Percentiles rank a stretch among this genome's conserved stretches.
Conservation (phyloP, 2,888 invertebrate species). For the Synergus laeviventris region DNA sequence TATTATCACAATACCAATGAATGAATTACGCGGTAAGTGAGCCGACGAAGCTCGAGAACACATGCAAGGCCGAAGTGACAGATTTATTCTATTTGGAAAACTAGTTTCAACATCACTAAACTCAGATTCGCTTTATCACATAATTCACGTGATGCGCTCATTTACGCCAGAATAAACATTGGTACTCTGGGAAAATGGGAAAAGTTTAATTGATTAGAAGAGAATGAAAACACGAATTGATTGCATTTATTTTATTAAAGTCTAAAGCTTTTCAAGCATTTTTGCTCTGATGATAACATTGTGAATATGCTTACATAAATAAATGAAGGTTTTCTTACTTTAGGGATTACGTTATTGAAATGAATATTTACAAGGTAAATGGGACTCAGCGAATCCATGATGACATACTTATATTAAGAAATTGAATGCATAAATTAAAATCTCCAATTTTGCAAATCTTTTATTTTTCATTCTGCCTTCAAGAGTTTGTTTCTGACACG, state of each 20-base stretch:
- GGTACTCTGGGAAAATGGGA: background rate
- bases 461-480: background rate
- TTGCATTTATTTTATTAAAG: background rate
- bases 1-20: background rate
- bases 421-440: too few relatives aligned
- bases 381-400: background rate
- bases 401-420: background rate
- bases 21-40: background rate
- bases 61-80: background rate
- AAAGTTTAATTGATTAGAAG: background rate
- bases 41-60: background rate
- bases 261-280: background rate
- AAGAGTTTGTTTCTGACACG: background rate
- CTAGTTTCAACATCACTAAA: slow-evolving; percentile 23
- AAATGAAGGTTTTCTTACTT: background rate
- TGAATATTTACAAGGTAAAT: slow-evolving; percentile 8
- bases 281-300: background rate
- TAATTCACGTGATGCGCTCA: background rate
- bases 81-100: background rate
- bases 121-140: slow-evolving; percentile 28
- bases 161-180: background rate
- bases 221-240: background rate
- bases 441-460: background rate
- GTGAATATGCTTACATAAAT: background rate
- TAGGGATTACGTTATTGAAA: background rate